Evolutionary conservation across 2,797 vertebrate genomes (phyloP).

Genomic region (Peromyscus attwateri): DNA sequence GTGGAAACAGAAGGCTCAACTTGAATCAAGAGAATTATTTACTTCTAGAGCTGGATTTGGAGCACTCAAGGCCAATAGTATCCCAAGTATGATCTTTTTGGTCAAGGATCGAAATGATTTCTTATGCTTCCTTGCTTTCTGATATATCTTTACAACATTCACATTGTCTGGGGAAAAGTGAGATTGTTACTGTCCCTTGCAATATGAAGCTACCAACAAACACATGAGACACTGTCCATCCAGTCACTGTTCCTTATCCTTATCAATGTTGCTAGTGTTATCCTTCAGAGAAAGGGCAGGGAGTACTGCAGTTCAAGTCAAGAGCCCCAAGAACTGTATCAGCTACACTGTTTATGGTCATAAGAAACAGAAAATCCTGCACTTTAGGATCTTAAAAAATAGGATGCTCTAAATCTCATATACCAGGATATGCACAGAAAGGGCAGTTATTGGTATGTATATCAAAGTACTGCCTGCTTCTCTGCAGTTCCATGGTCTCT

Average conservation of each 20-base stretch:
- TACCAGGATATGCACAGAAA: neutral
- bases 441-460: neutral
- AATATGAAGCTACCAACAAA: conserved; percentile 16
- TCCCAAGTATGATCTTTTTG: conserved; percentile 24
- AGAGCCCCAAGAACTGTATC: neutral
- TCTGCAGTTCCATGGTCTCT: neutral
- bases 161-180: neutral
- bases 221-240: neutral
- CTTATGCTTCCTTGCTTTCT: conserved; percentile 44
- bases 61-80: neutral
- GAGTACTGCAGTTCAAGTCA: neutral
- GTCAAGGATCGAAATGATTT: conserved; percentile 1
- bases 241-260: neutral
- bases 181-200: neutral
- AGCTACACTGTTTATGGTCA: neutral
- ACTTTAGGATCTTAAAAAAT: conserved; percentile 20
- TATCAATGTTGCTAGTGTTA: neutral
- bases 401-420: neutral
- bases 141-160: conserved; percentile 1
- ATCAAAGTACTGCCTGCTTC: neutral
- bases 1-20: conserved; percentile 12
- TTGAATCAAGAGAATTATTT: conserved; percentile 54
- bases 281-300: neutral
- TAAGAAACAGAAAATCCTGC: conserved; percentile 29
- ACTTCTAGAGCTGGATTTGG: neutral